Base-by-base conservation (phyloP, 2,888 invertebrate species). In the Bombyx huttoni region DNA sequence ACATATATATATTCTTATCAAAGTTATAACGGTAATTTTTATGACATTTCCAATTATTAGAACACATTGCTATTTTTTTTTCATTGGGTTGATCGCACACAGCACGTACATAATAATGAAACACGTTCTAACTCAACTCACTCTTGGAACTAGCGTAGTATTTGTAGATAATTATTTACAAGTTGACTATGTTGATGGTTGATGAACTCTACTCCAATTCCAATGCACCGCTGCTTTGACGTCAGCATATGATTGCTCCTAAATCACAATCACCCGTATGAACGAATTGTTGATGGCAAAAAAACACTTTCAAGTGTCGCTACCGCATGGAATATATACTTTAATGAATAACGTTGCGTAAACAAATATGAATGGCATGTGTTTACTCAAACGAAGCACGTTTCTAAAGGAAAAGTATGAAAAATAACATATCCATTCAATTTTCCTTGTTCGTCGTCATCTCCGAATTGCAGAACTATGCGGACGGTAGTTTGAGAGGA, bases 241-340 rank as follows among this genome's bases (percentile, higher is more conserved):
- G 72, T 75, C 71, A 73, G 54, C 49, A 53, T 53, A 55, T 57
- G 64, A 58, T 63, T 62, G 59, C 59, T 64, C 61, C 62, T 62
- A 67, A 72, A 71, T 74, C 61, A 57, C 58, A 67, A 76, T 55
- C 60, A 76, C 76, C 75, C 74, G 74, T 68, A 75, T 74, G 45
- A 52, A 47, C 48, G 53, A 51, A 61, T 62, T 56, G 56, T 58
- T 58, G 53, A 58, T 62, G 58, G 53, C 58, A 58, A 59, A 59
- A n/a, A 54, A 55, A 58, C 53, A 51, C 58, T 50, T 54, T 54
- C 51, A 13, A 60, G 56, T 47, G 61, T 62, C 59, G 63, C 63
- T 64, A 58, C 63, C 68, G 64, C 68, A 65, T 67, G 59, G 55
- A 49, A 55, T 51, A 55, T 52, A 51, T 51, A 33, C 47, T 47